Evolutionary conservation across 2,888 invertebrate species (phyloP), one percentile per base, ranked within the genome.

Genomic region (Nomada fucata): DNA sequence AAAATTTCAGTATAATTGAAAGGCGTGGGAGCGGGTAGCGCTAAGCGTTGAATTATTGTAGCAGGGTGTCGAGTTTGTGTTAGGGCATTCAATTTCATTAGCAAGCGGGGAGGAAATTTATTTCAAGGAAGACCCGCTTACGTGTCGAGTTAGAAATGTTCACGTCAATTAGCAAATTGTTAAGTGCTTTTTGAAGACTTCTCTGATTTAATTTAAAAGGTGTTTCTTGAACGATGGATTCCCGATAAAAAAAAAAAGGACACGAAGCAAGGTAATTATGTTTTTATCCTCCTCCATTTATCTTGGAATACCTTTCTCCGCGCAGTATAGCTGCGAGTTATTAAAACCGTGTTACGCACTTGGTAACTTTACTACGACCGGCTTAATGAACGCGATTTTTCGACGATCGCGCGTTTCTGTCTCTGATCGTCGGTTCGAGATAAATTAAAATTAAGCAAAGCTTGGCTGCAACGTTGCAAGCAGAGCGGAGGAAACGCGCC

Each of bases 221-320:
- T 36, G 36, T 36, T 36, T 36, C 36, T 36, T 36, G 36, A 77
- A 83, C 79, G 78, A 79, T 69, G 79, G 79, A 77, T 79, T 83
- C 77, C 76, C 79, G 79, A 81, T 83, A 26, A 26, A 26, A 81
- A 86, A 81, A 86, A 86, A 83, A 81, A n/a, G n/a, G 71, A n/a
- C 86, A 53, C 50, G 80, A 59, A 86, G 81, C 72, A 69, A 64
- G 83, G 81, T 83, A 86, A 86, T 86, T 86, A 86, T 86, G 79
- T 86, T 86, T 86, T 86, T 81, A 86, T 81, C 72, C 76, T 50
- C 29, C 69, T 55, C 71, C 85, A 75, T 83, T 85, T 79, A 76
- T 64, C 63, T 50, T 20, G 50, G 26, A 55, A 26, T 75, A 52
- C 29, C 57, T 50, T 15, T n/a, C 26, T 13, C 57, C n/a, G 26